Conservation (phyloP, 2,888 invertebrate genomes). For the Ormyrus nitidulus region DNA sequence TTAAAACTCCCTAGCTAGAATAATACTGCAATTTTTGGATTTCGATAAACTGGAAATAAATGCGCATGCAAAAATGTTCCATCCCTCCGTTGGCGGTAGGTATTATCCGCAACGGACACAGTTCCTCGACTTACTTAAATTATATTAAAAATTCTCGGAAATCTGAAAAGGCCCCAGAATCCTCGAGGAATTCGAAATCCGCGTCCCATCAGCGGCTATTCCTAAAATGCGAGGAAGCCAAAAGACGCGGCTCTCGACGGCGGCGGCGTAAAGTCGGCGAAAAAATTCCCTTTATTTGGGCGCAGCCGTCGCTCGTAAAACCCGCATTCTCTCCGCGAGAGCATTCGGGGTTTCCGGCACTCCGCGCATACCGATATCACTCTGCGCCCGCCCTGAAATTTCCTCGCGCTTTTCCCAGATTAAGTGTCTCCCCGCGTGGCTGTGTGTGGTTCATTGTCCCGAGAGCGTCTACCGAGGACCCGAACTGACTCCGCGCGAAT, state of each 20-base stretch:
- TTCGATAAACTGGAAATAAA: too few species aligned
- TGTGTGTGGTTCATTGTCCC: constrained; percentile 19
- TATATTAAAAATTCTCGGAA: too few species aligned
- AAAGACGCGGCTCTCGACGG: neutral
- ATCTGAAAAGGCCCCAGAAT: too few species aligned
- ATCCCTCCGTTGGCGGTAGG: too few species aligned
- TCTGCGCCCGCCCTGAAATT: constrained; percentile 19
- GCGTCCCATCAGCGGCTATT: too few species aligned
- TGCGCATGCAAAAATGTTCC: too few species aligned
- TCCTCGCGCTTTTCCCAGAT: neutral
- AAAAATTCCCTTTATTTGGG: constrained; percentile 28
- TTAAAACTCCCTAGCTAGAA: too few species aligned
- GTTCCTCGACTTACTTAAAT: too few species aligned
- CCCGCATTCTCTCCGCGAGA: constrained; percentile 11
- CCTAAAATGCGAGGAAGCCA: too few species aligned
- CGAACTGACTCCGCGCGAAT: constrained; percentile 11
- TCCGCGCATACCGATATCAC: constrained; percentile 35
- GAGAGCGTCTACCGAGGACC: neutral
- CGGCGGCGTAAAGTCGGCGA: neutral
- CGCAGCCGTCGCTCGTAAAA: constrained; percentile 35
- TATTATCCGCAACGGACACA: too few species aligned
- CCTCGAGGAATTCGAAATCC: too few species aligned
- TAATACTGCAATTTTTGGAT: too few species aligned
- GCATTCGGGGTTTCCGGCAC: neutral
- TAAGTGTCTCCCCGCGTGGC: constrained; percentile 2